Conservation (phyloP, 2,888 invertebrate species). For the Ornithoptera alexandrae region DNA sequence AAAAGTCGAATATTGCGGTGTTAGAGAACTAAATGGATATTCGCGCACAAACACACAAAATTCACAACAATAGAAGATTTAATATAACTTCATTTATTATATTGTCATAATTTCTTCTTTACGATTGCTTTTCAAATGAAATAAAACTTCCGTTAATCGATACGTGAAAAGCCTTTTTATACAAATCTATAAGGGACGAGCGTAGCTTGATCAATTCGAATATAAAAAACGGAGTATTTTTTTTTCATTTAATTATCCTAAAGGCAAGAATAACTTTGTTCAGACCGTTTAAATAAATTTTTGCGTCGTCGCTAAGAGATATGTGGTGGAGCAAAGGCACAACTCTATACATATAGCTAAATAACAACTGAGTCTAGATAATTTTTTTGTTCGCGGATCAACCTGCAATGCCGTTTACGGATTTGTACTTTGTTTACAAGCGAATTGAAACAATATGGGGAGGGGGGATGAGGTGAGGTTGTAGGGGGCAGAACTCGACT, state of each 20-base stretch:
- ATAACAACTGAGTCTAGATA: constrained; percentile 38
- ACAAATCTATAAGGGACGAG: background rate
- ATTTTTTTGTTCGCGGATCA: constrained; percentile 47
- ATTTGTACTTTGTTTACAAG: constrained; percentile 72
- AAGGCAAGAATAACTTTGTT: constrained; percentile 49
- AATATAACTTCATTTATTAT: background rate
- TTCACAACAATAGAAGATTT: background rate
- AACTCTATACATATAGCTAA: constrained; percentile 49
- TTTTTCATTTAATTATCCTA: constrained; percentile 31
- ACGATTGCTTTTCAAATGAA: background rate
- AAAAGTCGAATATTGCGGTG: constrained; percentile 30
- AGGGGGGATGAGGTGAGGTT: constrained; percentile 29
- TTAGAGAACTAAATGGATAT: constrained; percentile 5
- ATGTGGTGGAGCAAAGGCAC: constrained; percentile 64
- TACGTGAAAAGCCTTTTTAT: background rate
- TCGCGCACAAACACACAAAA: background rate
- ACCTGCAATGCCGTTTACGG: constrained; percentile 45
- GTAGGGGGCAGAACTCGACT: constrained; percentile 34
- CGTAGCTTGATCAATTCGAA: background rate
- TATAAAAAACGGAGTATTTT: constrained; percentile 47
- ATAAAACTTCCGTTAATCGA: background rate
- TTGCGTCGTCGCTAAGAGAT: constrained; percentile 49
- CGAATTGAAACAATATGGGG: constrained; percentile 43
- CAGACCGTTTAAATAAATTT: constrained; percentile 35
- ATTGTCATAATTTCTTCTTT: background rate